Percentiles rank a stretch among this genome's conserved stretches.
Evolutionary conservation across 2,113 vertebrate genomes (phyloP).

Genomic region (Ptyas mucosa): DNA sequence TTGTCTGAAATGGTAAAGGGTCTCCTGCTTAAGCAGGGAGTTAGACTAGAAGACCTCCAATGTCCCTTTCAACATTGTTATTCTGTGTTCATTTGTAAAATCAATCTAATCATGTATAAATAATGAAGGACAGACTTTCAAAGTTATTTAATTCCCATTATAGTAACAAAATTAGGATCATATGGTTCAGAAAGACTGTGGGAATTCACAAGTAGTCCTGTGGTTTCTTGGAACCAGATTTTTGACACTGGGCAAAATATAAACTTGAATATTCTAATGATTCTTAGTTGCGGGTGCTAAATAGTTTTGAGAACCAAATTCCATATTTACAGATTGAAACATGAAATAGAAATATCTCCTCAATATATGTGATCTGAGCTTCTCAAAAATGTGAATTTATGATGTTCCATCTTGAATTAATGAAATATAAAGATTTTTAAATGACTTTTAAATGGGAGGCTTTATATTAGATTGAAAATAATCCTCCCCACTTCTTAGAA

Average conservation of each 20-base stretch:
- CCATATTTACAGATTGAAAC: background rate
- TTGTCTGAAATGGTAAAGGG: background rate
- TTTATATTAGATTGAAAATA: background rate
- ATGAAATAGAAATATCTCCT: background rate
- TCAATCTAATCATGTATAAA: conserved; percentile 7
- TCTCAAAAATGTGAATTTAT: background rate
- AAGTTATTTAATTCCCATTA: background rate
- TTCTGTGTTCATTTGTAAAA: background rate
- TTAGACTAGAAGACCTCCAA: background rate
- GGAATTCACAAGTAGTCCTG: background rate
- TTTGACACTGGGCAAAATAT: background rate
- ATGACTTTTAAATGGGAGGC: background rate
- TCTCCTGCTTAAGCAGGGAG: background rate
- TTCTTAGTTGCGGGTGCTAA: background rate
- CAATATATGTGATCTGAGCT: background rate
- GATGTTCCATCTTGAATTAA: background rate
- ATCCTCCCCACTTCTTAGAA: background rate
- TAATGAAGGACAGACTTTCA: background rate
- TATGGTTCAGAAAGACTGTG: background rate
- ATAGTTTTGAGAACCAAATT: background rate
- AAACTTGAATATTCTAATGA: background rate
- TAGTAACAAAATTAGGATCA: background rate
- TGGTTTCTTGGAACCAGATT: background rate
- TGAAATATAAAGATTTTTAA: background rate
- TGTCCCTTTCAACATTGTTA: background rate